phyloP scores from a whole-genome alignment of 2,888 invertebrate species.

The Halocaridina rubra region DNA sequence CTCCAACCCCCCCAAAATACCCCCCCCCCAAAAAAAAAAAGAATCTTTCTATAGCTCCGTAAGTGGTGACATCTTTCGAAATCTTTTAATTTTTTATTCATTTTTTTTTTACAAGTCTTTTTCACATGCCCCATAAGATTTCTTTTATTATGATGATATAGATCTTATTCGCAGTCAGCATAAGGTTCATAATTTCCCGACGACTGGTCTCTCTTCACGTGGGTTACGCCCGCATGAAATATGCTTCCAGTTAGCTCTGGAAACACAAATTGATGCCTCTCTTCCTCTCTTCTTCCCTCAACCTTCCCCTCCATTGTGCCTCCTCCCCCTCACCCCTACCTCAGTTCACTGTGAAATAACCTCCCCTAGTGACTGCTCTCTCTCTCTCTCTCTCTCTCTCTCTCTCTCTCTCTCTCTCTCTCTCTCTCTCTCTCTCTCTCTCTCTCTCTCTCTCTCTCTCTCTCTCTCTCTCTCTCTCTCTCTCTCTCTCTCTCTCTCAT shows the following conservation, averaged over 20 bases:
- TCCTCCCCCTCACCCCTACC: neutral
- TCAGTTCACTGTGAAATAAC: neutral
- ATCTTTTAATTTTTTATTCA: neutral
- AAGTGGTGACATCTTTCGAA: too few species aligned
- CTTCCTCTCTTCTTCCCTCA: neutral
- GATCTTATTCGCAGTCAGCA: neutral
- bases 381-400: conserved; percentile 12
- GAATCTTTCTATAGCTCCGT: too few species aligned
- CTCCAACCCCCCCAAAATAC: too few species aligned
- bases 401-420: neutral
- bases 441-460: neutral
- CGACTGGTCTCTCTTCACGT: too few species aligned
- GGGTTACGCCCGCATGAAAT: too few species aligned
- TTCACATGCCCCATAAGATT: neutral
- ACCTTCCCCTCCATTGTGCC: neutral
- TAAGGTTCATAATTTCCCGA: too few species aligned
- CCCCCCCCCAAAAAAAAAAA: too few species aligned
- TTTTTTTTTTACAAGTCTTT: neutral
- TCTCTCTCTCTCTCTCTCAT: neutral
- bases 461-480: neutral
- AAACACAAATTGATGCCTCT: neutral
- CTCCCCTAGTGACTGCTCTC: neutral
- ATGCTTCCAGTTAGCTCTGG: neutral
- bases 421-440: neutral
- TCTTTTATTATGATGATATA: neutral